These are phyloP conservation scores for Arctocebus calabarensis DNA, from an alignment of 2,797 vertebrate species.

Conservation along the genomic window DNA sequence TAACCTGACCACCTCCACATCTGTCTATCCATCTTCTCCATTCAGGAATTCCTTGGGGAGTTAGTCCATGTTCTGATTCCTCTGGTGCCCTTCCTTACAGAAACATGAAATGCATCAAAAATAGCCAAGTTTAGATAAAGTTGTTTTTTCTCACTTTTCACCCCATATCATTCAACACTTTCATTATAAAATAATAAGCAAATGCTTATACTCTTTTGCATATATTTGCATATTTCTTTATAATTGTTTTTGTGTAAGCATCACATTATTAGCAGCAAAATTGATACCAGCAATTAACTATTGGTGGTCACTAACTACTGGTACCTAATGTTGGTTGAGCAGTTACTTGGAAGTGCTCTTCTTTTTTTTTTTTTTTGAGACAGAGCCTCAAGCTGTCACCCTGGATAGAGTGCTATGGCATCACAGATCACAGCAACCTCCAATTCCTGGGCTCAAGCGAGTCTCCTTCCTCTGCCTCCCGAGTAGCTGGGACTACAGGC, in stretches of 20 bases:
- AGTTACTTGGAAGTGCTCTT: neutral
- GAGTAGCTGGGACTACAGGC: no score
- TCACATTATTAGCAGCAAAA: neutral
- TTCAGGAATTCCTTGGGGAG: neutral
- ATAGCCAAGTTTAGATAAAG: neutral
- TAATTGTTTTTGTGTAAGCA: neutral
- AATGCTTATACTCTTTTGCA: neutral
- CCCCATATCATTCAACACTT: neutral
- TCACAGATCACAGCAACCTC: no score
- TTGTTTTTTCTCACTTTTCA: neutral
- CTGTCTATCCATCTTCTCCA: neutral
- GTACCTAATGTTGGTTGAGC: neutral
- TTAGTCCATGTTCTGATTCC: neutral
- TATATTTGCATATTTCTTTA: conserved; percentile 8
- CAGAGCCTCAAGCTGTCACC: no score
- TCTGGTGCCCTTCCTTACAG: neutral
- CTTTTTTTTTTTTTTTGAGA: no score
- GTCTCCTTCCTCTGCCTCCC: no score
- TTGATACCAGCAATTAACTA: neutral
- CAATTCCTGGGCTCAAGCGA: no score
- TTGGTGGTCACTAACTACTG: neutral
- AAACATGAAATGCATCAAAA: neutral
- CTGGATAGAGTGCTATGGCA: no score
- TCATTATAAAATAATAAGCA: conserved; percentile 5
- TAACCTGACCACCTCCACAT: neutral